Evolutionary conservation across 2,888 invertebrate genomes (phyloP).

Genomic region (Mactromeris polynyma): DNA sequence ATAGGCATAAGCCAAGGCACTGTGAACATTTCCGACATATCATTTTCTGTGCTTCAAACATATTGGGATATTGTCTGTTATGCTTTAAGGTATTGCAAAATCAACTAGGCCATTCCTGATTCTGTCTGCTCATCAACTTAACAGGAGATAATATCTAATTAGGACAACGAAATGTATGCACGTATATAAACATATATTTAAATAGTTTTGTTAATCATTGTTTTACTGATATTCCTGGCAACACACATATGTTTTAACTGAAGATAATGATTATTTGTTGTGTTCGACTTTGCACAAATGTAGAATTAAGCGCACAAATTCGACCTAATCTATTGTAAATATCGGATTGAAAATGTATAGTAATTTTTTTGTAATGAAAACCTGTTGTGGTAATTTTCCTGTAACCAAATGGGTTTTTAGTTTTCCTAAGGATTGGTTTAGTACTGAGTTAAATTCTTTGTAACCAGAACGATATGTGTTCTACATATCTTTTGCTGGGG

Average conservation of each 20-base stretch:
- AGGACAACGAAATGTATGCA: not conserved
- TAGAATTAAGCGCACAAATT: slow-evolving; percentile 7
- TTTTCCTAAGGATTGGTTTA: no score
- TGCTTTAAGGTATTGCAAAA: not conserved
- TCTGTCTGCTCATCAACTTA: not conserved
- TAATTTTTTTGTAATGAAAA: slow-evolving; percentile 3
- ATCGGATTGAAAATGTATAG: not conserved
- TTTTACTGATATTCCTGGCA: not conserved
- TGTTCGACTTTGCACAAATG: not conserved
- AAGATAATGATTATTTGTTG: not conserved
- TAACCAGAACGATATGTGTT: no score
- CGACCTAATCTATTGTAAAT: not conserved
- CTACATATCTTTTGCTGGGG: no score
- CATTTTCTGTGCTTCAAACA: not conserved
- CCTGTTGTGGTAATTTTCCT: not conserved
- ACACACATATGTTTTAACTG: not conserved
- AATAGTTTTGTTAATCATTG: not conserved
- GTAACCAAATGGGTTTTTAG: not conserved
- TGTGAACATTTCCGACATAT: not conserved
- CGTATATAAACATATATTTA: not conserved
- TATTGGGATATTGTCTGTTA: no score
- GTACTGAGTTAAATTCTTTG: no score
- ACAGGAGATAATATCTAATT: not conserved
- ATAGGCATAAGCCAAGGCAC: not conserved
- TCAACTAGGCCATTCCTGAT: not conserved